phyloP scores from a whole-genome alignment of 2,797 vertebrate genomes.

The Lateolabrax maculatus region DNA sequence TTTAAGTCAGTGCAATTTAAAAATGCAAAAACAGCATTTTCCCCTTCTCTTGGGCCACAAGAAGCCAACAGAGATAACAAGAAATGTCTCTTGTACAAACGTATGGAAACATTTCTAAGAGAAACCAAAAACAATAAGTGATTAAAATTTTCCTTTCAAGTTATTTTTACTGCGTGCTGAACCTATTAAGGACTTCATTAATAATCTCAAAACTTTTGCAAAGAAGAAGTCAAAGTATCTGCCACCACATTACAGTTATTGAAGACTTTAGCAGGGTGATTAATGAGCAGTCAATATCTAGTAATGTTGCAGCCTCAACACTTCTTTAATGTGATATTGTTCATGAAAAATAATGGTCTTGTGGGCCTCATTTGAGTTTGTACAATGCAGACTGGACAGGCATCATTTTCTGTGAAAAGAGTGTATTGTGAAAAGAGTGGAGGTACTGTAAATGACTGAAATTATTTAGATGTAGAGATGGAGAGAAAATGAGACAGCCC shows the following conservation, averaged over 20 bases:
- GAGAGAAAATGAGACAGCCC: slow-evolving; percentile 31
- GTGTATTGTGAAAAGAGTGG: slow-evolving; percentile 33
- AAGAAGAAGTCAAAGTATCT: slow-evolving; percentile 40
- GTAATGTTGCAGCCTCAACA: slow-evolving; percentile 31
- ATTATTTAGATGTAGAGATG: slow-evolving; percentile 44
- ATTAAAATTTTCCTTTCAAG: slow-evolving; percentile 50
- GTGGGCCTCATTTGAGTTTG: slow-evolving; percentile 21
- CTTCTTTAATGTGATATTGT: slow-evolving; percentile 44
- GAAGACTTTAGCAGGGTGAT: slow-evolving; percentile 44
- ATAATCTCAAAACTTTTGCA: slow-evolving; percentile 48
- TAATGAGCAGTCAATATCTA: slow-evolving; percentile 51
- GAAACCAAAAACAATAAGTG: slow-evolving; percentile 45
- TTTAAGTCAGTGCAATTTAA: slow-evolving; percentile 44
- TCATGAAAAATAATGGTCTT: slow-evolving; percentile 37
- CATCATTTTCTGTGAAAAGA: slow-evolving; percentile 26
- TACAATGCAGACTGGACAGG: slow-evolving; percentile 32
- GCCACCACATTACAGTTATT: slow-evolving; percentile 29
- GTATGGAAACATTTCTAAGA: slow-evolving; percentile 43
- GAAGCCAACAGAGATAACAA: slow-evolving; percentile 29
- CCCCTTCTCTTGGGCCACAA: slow-evolving; percentile 17
- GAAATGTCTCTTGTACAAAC: slow-evolving; percentile 20
- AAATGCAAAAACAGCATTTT: slow-evolving; percentile 60
- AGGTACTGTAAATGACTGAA: slow-evolving; percentile 35
- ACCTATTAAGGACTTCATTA: slow-evolving; percentile 56
- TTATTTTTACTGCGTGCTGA: slow-evolving; percentile 18